These are phyloP conservation scores for Ascidia mentula DNA, from an alignment of 23 tunicate species.

Conservation along the genomic window DNA sequence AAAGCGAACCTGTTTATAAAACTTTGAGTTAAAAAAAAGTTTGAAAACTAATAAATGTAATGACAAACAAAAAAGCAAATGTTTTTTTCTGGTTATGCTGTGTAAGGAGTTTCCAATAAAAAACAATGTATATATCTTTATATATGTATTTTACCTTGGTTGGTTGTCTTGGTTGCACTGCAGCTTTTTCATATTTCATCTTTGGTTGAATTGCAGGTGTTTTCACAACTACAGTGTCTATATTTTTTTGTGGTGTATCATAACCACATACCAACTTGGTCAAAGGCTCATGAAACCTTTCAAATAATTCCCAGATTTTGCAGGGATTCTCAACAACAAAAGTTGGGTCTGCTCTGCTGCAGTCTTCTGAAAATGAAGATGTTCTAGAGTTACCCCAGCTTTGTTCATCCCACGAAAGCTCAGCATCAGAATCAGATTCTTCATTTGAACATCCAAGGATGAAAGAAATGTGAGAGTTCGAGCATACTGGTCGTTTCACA, in stretches of 20 bases:
- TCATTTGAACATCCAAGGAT: constrained; percentile 31
- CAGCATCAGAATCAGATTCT: constrained; percentile 31
- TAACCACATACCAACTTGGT: not conserved
- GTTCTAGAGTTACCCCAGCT: not conserved
- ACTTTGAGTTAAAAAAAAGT: not conserved
- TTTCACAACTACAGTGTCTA: not conserved
- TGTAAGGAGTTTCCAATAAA: too few species aligned
- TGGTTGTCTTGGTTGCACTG: not conserved
- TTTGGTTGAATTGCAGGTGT: not conserved
- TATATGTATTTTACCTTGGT: constrained; percentile 13
- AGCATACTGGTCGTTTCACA: constrained; percentile 42
- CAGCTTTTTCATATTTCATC: not conserved
- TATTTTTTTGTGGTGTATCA: not conserved
- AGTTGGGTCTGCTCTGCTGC: not conserved
- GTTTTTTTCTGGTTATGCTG: too few species aligned
- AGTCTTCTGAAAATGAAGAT: not conserved
- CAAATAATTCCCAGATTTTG: constrained; percentile 39
- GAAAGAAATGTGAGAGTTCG: constrained; percentile 34
- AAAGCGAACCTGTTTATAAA: constrained; percentile 64
- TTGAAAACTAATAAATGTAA: too few species aligned
- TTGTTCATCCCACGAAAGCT: not conserved
- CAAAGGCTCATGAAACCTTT: not conserved
- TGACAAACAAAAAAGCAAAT: too few species aligned
- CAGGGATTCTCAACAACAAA: not conserved
- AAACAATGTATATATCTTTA: too few species aligned